These are phyloP conservation scores for Brachypteracias leptosomus DNA, from an alignment of 2,113 vertebrate species.

Conservation along the genomic window DNA sequence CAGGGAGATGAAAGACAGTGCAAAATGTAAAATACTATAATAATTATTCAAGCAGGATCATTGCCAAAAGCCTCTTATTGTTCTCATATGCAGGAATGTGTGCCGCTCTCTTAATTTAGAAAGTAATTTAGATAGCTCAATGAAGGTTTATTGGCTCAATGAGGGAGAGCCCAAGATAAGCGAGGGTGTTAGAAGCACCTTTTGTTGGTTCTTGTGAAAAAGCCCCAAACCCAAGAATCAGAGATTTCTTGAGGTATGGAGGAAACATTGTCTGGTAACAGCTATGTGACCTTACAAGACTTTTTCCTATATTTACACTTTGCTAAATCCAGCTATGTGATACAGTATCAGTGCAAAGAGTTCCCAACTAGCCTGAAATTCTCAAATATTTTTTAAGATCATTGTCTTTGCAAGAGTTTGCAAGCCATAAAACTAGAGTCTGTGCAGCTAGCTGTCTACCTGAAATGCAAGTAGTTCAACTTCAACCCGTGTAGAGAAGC, in stretches of 20 bases:
- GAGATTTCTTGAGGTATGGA: not conserved
- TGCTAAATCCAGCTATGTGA: not conserved
- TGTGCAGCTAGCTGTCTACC: not conserved
- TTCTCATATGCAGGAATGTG: not conserved
- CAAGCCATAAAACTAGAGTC: not conserved
- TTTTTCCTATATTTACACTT: not conserved
- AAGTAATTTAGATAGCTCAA: slow-evolving; percentile 3
- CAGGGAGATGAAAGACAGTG: not conserved
- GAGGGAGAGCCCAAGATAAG: not conserved
- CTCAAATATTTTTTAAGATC: not conserved
- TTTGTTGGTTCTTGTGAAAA: not conserved
- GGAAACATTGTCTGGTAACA: not conserved
- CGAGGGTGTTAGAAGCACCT: not conserved
- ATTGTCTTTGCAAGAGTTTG: not conserved
- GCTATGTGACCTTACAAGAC: not conserved
- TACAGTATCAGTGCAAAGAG: not conserved
- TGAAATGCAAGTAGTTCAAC: not conserved
- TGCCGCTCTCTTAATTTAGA: slow-evolving; percentile 3
- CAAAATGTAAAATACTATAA: not conserved
- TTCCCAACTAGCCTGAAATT: not conserved
- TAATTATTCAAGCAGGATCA: not conserved
- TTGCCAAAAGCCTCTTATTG: not conserved
- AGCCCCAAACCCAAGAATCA: not conserved
- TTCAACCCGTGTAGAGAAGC: not conserved
- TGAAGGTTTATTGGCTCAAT: not conserved